A percentile compares a stretch with the other conserved stretches of the same genome.
These are phyloP conservation scores for Cheilinus undulatus DNA, from an alignment of 2,113 vertebrate genomes.

Conservation along the genomic window DNA sequence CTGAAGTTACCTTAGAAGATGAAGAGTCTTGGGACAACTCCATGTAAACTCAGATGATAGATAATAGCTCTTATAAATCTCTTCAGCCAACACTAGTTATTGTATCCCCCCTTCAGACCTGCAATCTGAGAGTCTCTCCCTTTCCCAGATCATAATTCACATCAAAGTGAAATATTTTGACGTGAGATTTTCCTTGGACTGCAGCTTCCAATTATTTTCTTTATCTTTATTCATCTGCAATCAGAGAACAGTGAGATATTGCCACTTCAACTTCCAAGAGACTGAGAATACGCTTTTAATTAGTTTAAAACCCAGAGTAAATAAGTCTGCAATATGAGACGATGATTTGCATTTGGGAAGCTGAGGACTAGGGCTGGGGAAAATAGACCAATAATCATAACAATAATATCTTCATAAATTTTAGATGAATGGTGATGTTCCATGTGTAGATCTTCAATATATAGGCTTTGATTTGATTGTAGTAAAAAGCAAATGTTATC, in stretches of 20 bases:
- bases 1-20: conserved; percentile 26
- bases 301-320: not conserved
- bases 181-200: not conserved
- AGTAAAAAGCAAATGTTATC: no score
- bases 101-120: conserved; percentile 1
- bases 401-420: no score
- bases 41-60: conserved; percentile 31
- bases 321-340: not conserved
- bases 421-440: no score
- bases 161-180: conserved; percentile 23
- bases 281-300: not conserved
- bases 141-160: conserved; percentile 29
- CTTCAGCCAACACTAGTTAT: conserved; percentile 13
- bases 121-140: conserved; percentile 17
- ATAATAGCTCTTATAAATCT: conserved; percentile 38
- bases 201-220: no score
- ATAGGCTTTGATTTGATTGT: no score
- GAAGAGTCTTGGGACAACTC: conserved; percentile 1
- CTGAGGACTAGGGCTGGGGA: no score
- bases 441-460: no score
- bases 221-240: not conserved
- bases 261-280: not conserved
- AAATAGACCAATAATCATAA: no score
- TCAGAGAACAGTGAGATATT: not conserved
- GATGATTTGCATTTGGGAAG: not conserved